phyloP scores from a whole-genome alignment of 2,797 vertebrate species.

The Netta rufina region DNA sequence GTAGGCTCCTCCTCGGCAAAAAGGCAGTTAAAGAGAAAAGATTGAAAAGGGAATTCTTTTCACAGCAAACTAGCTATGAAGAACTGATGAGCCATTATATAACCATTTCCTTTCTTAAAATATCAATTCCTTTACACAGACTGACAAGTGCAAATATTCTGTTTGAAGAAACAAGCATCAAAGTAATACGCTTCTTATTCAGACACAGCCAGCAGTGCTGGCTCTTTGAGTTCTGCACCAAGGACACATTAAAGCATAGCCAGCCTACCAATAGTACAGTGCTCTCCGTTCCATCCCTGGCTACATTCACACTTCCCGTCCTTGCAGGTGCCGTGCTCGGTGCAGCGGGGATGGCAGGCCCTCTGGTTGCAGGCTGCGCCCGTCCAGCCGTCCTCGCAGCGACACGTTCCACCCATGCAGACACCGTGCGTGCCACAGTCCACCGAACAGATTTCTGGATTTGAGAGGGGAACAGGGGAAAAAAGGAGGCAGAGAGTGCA shows the following conservation, averaged over 20 bases:
- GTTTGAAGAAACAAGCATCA: slow-evolving; percentile 18
- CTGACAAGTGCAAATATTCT: neutral
- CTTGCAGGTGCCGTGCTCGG: slow-evolving; percentile 94
- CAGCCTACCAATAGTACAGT: slow-evolving; percentile 96
- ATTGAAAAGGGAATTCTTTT: neutral
- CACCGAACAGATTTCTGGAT: slow-evolving; percentile 88
- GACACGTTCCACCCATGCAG: slow-evolving; percentile 92
- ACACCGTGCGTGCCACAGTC: slow-evolving; percentile 93
- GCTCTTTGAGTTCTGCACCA: neutral
- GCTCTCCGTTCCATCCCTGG: slow-evolving; percentile 98
- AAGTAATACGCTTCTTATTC: neutral
- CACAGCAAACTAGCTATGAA: neutral
- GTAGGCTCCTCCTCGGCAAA: neutral
- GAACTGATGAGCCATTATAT: neutral
- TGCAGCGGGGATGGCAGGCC: slow-evolving; percentile 94
- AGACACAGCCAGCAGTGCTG: accelerated
- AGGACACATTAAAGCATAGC: neutral
- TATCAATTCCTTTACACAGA: neutral
- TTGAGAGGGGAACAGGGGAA: neutral
- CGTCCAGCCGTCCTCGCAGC: slow-evolving; percentile 95
- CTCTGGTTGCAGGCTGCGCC: slow-evolving; percentile 91
- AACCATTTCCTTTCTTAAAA: slow-evolving; percentile 3
- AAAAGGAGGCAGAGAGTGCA: neutral
- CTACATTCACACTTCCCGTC: slow-evolving; percentile 97
- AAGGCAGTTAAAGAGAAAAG: neutral